phyloP scores from a whole-genome alignment of 92 coral and sea anemone genomes.

The Porites cylindrica region DNA sequence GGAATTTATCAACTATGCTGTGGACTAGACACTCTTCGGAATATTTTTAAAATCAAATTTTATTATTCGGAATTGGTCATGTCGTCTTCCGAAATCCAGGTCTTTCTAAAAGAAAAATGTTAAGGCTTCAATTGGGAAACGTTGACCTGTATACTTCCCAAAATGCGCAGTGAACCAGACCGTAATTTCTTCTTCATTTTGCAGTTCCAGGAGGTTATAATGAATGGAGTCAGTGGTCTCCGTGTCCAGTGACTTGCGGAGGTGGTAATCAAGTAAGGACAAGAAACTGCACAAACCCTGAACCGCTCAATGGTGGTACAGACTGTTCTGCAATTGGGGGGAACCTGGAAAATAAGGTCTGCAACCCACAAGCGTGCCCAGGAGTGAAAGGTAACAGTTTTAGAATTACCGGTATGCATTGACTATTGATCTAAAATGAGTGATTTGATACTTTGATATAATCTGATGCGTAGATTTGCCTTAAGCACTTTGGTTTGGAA shows the following conservation, averaged over 20 bases:
- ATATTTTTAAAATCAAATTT: too few relatives aligned
- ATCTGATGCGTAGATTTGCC: too few relatives aligned
- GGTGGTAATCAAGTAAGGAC: slow-evolving; percentile 89
- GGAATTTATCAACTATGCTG: neutral
- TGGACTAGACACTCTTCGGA: neutral
- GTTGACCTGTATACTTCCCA: too few relatives aligned
- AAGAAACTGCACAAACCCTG: slow-evolving; percentile 89
- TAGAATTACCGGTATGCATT: too few relatives aligned
- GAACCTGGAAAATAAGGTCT: slow-evolving; percentile 79
- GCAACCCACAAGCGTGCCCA: slow-evolving; percentile 89
- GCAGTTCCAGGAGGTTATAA: slow-evolving; percentile 92
- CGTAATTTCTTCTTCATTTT: neutral
- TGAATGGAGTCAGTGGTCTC: slow-evolving; percentile 86
- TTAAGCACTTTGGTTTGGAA: neutral
- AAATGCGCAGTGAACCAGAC: too few relatives aligned
- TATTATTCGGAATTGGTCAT: too few relatives aligned
- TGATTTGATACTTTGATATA: neutral
- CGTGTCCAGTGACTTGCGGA: slow-evolving; percentile 95
- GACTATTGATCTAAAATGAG: neutral
- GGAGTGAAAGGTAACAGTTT: slow-evolving; percentile 68
- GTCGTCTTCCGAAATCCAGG: too few relatives aligned
- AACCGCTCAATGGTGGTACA: slow-evolving; percentile 92
- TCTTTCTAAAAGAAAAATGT: too few relatives aligned
- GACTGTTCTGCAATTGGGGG: slow-evolving; percentile 91
- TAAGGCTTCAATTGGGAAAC: too few relatives aligned